Evolutionary conservation across 1,140 invertebrate species (phyloP).

Genomic region (Ceratoteleas bidentatus): DNA sequence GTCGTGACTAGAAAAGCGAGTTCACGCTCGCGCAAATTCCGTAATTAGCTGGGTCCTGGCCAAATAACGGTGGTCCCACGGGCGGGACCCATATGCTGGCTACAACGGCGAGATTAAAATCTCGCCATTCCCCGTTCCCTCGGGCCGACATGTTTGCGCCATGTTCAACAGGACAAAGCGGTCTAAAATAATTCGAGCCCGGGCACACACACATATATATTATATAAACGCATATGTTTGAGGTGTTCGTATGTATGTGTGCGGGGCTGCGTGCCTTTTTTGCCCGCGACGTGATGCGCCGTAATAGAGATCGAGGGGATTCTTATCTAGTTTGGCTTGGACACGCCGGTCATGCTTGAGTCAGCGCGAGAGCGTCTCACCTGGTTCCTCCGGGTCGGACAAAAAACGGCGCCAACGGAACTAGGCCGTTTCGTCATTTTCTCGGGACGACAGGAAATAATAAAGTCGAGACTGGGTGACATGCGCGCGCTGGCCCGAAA

Average conservation of each 20-base stretch:
- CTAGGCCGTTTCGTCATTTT: constrained; percentile 29
- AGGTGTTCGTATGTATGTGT: constrained; percentile 4
- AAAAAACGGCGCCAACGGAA: too few species aligned
- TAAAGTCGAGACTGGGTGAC: neutral
- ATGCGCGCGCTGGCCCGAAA: too few species aligned
- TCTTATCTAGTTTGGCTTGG: constrained; percentile 60
- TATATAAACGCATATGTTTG: too few species aligned
- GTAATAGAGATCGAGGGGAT: constrained; percentile 65
- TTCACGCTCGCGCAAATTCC: constrained; percentile 68
- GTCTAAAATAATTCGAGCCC: constrained; percentile 59
- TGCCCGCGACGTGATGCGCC: constrained; percentile 59
- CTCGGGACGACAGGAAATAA: neutral
- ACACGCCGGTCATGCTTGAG: constrained; percentile 62
- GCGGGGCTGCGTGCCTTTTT: constrained; percentile 38
- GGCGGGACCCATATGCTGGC: constrained; percentile 52
- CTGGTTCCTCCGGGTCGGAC: constrained; percentile 41
- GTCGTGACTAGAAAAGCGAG: constrained; percentile 65
- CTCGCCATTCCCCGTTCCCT: constrained; percentile 54
- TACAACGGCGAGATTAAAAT: constrained; percentile 58
- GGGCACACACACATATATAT: constrained; percentile 31
- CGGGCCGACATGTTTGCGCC: constrained; percentile 52
- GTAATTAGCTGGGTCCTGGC: constrained; percentile 67
- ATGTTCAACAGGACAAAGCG: constrained; percentile 56
- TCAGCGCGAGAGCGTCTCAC: constrained; percentile 58
- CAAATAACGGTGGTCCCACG: constrained; percentile 69